phyloP scores from a whole-genome alignment of 2,888 invertebrate species.

The Standfussiana lucernea region DNA sequence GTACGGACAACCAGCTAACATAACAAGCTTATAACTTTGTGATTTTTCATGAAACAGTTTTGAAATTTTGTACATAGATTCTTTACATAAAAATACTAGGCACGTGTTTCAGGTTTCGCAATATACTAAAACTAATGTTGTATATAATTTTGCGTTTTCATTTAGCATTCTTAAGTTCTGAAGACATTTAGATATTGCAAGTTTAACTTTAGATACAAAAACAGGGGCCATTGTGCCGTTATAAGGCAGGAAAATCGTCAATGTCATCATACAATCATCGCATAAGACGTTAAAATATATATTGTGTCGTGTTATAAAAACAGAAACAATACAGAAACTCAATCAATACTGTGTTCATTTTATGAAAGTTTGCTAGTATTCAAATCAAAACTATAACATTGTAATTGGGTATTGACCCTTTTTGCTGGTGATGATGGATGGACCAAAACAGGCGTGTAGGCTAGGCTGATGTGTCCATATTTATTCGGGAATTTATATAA shows the following conservation, averaged over 20 bases:
- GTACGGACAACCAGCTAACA: no score
- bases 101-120: no score
- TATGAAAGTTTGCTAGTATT: not conserved
- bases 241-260: not conserved
- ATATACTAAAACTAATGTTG: no score
- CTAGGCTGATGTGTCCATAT: not conserved
- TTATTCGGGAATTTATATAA: constrained; percentile 5
- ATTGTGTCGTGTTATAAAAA: not conserved
- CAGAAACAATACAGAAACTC: not conserved
- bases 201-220: not conserved
- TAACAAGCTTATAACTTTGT: no score
- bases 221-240: not conserved
- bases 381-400: not conserved
- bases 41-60: no score
- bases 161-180: not conserved
- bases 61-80: no score
- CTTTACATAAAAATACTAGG: no score
- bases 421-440: not conserved
- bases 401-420: not conserved
- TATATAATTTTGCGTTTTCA: not conserved
- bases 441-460: not conserved
- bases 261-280: no score
- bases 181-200: constrained; percentile 6
- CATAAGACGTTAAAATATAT: no score
- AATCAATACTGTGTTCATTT: not conserved